Evolutionary conservation across 1,140 invertebrate species (phyloP).

Genomic region (Drosophila bocqueti): DNA sequence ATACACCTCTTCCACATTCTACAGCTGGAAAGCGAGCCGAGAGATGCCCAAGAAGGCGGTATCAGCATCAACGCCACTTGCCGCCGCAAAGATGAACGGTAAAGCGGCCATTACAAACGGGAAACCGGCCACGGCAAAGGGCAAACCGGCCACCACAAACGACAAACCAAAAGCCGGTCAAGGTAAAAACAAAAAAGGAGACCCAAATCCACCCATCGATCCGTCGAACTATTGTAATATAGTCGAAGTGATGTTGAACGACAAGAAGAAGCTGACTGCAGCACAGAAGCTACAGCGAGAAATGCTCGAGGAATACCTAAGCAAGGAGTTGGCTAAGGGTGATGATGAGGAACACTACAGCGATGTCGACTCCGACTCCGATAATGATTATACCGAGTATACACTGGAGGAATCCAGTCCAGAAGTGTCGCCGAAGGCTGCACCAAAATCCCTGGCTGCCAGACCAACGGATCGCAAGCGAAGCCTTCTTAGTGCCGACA

Average conservation of each 20-base stretch:
- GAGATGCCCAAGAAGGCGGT: not conserved
- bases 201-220: not conserved
- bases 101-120: not conserved
- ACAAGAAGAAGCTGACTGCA: not conserved
- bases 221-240: not conserved
- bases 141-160: not conserved
- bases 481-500: not conserved
- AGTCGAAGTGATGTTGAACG: not conserved
- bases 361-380: not conserved
- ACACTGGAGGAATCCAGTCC: not conserved
- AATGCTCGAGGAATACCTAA: too few relatives aligned
- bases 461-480: conserved; percentile 6
- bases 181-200: not conserved
- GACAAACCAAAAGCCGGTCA: not conserved
- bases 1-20: not conserved
- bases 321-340: not conserved
- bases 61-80: not conserved
- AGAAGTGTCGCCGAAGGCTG: not conserved
- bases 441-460: not conserved
- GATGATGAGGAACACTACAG: not conserved
- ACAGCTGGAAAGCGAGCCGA: not conserved
- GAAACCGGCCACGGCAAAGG: not conserved
- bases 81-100: not conserved
- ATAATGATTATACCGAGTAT: conserved; percentile 3
- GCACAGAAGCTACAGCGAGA: too few relatives aligned